These are phyloP conservation scores for Kuschelorhynchus macadamiae DNA, from an alignment of 2,888 invertebrate species.

Conservation along the genomic window DNA sequence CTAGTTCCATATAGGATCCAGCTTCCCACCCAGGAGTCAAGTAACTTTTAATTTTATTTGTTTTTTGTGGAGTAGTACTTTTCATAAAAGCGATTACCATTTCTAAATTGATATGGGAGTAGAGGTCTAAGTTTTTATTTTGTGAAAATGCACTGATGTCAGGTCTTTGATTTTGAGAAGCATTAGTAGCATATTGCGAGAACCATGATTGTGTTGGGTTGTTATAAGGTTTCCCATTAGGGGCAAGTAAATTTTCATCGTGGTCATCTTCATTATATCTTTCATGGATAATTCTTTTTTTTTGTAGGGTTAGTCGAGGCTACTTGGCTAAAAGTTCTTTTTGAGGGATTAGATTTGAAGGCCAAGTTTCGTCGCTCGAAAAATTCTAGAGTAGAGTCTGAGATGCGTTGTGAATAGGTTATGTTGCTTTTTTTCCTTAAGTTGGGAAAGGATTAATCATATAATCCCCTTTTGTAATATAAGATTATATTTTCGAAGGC, in stretches of 20 bases:
- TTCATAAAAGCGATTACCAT: background rate
- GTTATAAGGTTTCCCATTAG: background rate
- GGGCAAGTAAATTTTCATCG: background rate
- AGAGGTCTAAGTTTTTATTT: background rate
- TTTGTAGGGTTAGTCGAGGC: background rate
- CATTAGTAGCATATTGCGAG: background rate
- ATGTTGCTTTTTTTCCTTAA: background rate
- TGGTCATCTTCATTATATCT: background rate
- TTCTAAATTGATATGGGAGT: background rate
- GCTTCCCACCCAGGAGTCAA: background rate
- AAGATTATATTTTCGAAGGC: slow-evolving; percentile 3
- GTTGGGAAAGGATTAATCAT: background rate
- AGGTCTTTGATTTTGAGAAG: background rate
- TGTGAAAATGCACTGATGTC: background rate
- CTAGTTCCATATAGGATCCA: slow-evolving; percentile 2
- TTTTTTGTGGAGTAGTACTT: background rate
- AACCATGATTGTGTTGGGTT: background rate
- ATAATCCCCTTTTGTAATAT: background rate
- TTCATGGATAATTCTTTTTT: background rate
- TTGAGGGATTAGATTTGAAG: background rate
- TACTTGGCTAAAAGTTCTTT: background rate
- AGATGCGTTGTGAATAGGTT: background rate
- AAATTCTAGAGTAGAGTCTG: background rate
- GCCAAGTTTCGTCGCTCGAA: background rate
- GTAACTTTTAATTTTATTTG: background rate